phyloP scores from a whole-genome alignment of 1,140 invertebrate genomes.

The Acyrthosiphon pisum region DNA sequence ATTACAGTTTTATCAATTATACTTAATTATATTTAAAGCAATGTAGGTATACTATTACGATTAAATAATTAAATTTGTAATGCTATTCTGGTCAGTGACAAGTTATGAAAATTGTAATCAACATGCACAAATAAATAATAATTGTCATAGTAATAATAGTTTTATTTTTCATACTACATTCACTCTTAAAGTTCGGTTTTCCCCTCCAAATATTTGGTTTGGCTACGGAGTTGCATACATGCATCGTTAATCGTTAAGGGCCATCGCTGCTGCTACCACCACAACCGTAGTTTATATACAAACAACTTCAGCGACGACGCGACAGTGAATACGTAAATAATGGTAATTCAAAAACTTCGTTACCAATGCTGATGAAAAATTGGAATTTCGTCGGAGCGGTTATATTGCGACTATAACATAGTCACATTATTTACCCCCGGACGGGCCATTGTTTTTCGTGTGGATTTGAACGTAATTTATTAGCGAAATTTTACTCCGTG shows the following conservation, averaged over 20 bases:
- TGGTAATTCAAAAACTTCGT: conserved; percentile 35
- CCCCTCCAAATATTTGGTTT: not conserved
- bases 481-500: not conserved
- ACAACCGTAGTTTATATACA: not conserved
- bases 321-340: conserved; percentile 20
- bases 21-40: not conserved
- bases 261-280: not conserved
- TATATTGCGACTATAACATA: not conserved
- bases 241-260: not conserved
- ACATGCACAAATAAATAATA: not conserved
- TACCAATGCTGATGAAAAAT: conserved; percentile 23
- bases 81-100: not conserved
- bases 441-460: not conserved
- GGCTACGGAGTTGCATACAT: not conserved
- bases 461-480: not conserved
- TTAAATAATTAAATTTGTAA: not conserved
- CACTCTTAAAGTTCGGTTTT: not conserved
- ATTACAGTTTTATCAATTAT: not conserved
- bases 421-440: not conserved
- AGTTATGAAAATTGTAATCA: not conserved
- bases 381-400: not conserved
- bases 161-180: not conserved
- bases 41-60: not conserved
- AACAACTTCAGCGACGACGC: not conserved
- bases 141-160: not conserved